Evolutionary conservation across 64 coral and sea anemone genomes (phyloP).

Genomic region (Montipora efflorescens): DNA sequence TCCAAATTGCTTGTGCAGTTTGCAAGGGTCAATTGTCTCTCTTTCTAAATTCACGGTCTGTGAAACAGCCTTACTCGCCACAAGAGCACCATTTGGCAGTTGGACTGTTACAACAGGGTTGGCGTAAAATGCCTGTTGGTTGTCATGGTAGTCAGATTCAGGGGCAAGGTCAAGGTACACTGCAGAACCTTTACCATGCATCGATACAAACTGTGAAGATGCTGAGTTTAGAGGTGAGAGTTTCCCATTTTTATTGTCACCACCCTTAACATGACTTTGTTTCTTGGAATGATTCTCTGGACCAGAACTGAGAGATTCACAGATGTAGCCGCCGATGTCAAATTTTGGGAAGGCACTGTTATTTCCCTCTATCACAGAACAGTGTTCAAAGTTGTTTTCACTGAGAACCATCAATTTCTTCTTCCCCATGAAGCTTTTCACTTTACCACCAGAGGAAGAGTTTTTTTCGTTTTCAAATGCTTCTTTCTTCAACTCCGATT

Average conservation of each 20-base stretch:
- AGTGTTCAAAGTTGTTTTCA: neutral
- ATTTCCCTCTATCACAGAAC: neutral
- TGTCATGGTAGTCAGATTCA: neutral
- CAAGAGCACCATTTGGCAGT: neutral
- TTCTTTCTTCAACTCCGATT: neutral
- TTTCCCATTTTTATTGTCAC: neutral
- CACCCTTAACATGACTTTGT: neutral
- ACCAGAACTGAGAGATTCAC: neutral
- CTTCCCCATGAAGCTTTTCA: neutral
- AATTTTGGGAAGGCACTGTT: neutral
- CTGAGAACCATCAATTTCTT: neutral
- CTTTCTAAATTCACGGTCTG: constrained; percentile 6
- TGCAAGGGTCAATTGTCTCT: neutral
- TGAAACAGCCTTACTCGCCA: neutral
- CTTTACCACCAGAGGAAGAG: neutral
- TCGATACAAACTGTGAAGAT: neutral
- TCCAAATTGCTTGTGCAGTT: constrained; percentile 43
- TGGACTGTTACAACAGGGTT: neutral
- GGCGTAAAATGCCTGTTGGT: neutral
- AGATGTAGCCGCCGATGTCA: constrained; percentile 25
- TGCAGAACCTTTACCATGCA: constrained; percentile 8
- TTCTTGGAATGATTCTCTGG: neutral
- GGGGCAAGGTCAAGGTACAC: neutral
- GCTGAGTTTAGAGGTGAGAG: neutral
- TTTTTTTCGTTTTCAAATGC: neutral